These are phyloP conservation scores for Smutsia temminckii DNA, from an alignment of 2,797 vertebrate species.

Conservation along the genomic window DNA sequence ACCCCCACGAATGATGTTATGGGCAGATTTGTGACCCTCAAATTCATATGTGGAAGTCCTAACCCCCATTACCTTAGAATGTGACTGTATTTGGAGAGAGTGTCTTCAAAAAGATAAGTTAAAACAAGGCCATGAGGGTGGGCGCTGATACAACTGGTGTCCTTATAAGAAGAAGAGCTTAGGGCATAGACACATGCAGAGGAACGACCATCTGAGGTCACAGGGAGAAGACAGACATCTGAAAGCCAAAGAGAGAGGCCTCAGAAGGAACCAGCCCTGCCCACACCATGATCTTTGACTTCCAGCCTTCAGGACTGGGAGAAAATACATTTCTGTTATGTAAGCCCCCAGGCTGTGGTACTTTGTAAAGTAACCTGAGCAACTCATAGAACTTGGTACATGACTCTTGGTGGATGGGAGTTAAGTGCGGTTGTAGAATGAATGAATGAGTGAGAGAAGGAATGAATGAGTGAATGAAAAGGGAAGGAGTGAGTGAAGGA, in stretches of 20 bases:
- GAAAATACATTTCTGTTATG: rapidly evolving
- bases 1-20: neutral
- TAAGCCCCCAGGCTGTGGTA: rapidly evolving
- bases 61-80: neutral
- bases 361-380: neutral
- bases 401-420: no score
- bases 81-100: neutral
- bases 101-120: no score
- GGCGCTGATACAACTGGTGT: neutral
- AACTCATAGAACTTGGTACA: rapidly evolving
- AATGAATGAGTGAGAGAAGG: neutral
- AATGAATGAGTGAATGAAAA: neutral
- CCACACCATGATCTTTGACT: no score
- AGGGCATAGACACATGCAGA: neutral
- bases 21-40: neutral
- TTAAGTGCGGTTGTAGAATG: neutral
- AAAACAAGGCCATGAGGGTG: neutral
- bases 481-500: neutral
- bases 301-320: neutral
- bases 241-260: rapidly evolving
- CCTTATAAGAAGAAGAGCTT: neutral
- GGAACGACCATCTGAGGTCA: rapidly evolving
- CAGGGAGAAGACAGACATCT: rapidly evolving
- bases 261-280: neutral
- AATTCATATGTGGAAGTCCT: neutral